Evolutionary conservation across 2,888 invertebrate species (phyloP).

Genomic region (Caenorhabditis virilis): DNA sequence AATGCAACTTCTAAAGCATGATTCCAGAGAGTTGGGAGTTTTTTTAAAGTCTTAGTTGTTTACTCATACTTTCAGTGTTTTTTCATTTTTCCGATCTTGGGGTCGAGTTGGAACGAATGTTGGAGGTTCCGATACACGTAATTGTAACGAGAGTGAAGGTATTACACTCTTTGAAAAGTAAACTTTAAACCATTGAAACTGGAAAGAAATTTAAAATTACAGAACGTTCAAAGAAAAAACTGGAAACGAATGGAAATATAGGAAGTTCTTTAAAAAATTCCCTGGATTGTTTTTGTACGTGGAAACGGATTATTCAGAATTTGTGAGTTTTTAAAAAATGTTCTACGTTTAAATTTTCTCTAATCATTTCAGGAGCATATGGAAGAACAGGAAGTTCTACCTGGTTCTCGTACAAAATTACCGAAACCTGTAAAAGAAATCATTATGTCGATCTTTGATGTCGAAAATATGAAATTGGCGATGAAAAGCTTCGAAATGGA

Average conservation of each 20-base stretch:
- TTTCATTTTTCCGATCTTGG: constrained; percentile 88
- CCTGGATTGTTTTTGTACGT: constrained; percentile 83
- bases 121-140: constrained; percentile 74
- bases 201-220: too few relatives aligned
- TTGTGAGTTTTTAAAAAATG: constrained; percentile 15
- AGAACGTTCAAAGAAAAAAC: constrained; percentile 79
- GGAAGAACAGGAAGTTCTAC: constrained; percentile 8
- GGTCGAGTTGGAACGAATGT: constrained; percentile 94
- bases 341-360: background rate
- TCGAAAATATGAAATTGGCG: constrained; percentile 86
- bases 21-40: constrained; percentile 68
- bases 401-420: constrained; percentile 75
- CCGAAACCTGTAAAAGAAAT: constrained; percentile 81
- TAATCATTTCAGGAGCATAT: constrained; percentile 14
- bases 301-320: constrained; percentile 81
- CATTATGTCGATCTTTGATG: constrained; percentile 85
- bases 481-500: constrained; percentile 95
- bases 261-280: constrained; percentile 77
- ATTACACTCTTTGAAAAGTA: constrained; percentile 62
- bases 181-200: too few relatives aligned
- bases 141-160: constrained; percentile 45
- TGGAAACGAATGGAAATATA: constrained; percentile 80
- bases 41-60: constrained; percentile 54
- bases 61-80: constrained; percentile 51
- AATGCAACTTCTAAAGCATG: constrained; percentile 83